Evolutionary conservation across 2,797 vertebrate genomes (phyloP).

Genomic region (Xerus rutilus): DNA sequence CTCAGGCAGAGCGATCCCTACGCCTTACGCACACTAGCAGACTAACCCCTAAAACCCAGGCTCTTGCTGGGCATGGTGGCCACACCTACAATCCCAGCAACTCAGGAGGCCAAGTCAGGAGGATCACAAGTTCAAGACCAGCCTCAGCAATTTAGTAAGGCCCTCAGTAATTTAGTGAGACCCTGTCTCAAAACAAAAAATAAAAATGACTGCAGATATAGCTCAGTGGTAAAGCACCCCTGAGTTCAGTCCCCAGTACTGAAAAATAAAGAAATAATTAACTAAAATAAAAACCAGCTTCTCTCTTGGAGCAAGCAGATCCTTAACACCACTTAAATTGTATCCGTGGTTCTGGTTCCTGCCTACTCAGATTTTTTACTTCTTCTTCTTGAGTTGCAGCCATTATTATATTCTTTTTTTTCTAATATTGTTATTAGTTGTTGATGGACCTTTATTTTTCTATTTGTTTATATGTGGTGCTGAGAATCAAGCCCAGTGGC

Average conservation of each 20-base stretch:
- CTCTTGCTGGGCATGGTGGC: not conserved
- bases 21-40: not conserved
- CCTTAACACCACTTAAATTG: fast-evolving
- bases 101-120: not conserved
- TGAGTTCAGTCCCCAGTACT: not conserved
- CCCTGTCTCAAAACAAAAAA: not conserved
- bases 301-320: fast-evolving
- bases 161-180: not conserved
- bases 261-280: not conserved
- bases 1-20: too few relatives aligned
- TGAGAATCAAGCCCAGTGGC: too few relatives aligned
- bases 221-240: not conserved
- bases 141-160: not conserved
- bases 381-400: not conserved
- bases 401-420: not conserved
- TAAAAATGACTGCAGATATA: not conserved
- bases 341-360: fast-evolving
- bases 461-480: too few relatives aligned
- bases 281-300: too few relatives aligned
- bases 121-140: not conserved
- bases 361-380: not conserved
- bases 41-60: too few relatives aligned
- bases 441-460: too few relatives aligned
- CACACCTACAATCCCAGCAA: not conserved
- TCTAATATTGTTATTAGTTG: too few relatives aligned